Evolutionary conservation across 2,113 vertebrate species (phyloP).

Genomic region (Thymallus thymallus): DNA sequence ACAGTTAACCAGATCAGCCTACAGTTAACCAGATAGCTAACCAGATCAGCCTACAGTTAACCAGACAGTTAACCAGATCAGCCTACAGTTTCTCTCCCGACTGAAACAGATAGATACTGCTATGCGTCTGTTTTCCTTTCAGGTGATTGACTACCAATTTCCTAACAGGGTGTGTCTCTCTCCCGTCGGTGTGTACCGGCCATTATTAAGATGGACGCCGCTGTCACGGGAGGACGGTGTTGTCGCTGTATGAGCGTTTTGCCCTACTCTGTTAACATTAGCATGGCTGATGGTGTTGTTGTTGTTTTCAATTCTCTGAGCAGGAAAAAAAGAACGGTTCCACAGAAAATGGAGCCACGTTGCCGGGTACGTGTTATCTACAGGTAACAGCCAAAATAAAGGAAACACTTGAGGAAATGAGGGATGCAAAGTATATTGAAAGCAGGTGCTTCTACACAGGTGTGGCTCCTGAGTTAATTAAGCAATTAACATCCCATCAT

Average conservation of each 20-base stretch:
- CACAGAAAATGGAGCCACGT: conserved; percentile 58
- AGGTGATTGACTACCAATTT: conserved; percentile 13
- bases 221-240: conserved; percentile 56
- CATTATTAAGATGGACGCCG: conserved; percentile 69
- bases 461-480: too few relatives aligned
- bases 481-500: too few relatives aligned
- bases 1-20: too few relatives aligned
- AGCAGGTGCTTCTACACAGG: too few relatives aligned
- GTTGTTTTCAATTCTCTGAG: too few relatives aligned
- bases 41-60: too few relatives aligned
- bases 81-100: too few relatives aligned
- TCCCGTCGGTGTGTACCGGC: background rate
- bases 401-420: background rate
- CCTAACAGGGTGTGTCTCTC: conserved; percentile 3
- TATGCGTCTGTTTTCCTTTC: background rate
- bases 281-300: background rate
- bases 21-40: too few relatives aligned
- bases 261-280: conserved; percentile 10
- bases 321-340: conserved; percentile 8
- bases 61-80: too few relatives aligned
- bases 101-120: too few relatives aligned
- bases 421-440: background rate
- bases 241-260: conserved; percentile 63
- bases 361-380: conserved; percentile 37
- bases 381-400: background rate